Percentiles rank a stretch among this genome's conserved stretches.
These are phyloP conservation scores for Pardosa pseudoannulata DNA, from an alignment of 2,888 invertebrate genomes.

Conservation along the genomic window DNA sequence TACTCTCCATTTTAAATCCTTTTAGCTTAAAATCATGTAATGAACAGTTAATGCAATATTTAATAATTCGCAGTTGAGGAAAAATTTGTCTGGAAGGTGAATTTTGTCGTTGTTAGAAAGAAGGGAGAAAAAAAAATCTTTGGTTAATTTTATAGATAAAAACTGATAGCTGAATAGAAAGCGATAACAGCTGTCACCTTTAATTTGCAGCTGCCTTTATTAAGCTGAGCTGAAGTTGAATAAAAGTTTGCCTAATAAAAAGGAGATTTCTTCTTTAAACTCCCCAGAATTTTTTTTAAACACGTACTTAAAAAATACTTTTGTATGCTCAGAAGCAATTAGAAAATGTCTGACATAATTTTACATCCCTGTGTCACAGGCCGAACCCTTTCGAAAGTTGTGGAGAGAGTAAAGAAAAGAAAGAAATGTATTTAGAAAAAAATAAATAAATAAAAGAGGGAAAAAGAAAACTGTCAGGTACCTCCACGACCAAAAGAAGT, in stretches of 20 bases:
- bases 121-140: no score
- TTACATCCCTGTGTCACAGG: not conserved
- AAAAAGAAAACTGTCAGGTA: not conserved
- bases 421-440: not conserved
- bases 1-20: no score
- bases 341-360: constrained; percentile 6
- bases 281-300: not conserved
- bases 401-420: not conserved
- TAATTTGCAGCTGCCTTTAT: not conserved
- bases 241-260: not conserved
- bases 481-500: not conserved
- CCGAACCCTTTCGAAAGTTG: not conserved
- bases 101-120: no score
- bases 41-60: no score
- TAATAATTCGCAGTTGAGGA: no score
- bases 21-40: no score
- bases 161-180: not conserved
- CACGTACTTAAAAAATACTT: not conserved
- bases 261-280: not conserved
- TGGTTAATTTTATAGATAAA: not conserved
- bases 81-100: no score
- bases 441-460: not conserved
- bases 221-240: not conserved
- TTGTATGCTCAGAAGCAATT: not conserved
- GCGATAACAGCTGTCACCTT: not conserved